These are phyloP conservation scores for Campoletis sonorensis DNA, from an alignment of 1,140 invertebrate genomes.

Conservation along the genomic window DNA sequence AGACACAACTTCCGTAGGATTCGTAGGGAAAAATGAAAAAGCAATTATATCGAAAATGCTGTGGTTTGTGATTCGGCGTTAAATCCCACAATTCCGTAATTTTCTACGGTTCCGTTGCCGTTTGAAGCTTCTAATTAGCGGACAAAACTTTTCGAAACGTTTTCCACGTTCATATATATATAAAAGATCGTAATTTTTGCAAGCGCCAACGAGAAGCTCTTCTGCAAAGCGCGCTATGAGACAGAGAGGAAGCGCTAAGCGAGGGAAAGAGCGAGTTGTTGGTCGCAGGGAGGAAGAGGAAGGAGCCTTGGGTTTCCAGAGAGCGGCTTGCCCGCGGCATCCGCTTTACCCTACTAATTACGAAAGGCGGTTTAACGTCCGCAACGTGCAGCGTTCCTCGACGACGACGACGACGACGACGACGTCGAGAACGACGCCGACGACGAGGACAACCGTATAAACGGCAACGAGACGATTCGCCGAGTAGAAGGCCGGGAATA, in stretches of 20 bases:
- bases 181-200: constrained; percentile 31
- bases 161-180: neutral
- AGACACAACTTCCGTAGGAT: neutral
- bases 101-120: neutral
- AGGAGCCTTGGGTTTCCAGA: neutral
- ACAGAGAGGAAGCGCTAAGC: neutral
- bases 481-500: constrained; percentile 24
- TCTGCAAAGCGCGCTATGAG: neutral
- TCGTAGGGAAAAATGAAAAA: neutral
- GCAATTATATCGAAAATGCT: neutral
- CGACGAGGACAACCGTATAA: constrained; percentile 9
- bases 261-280: neutral
- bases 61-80: neutral
- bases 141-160: neutral
- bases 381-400: neutral
- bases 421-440: constrained; percentile 19
- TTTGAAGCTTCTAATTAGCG: neutral
- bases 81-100: constrained; percentile 27
- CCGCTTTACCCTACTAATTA: constrained; percentile 45
- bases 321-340: constrained; percentile 19
- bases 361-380: constrained; percentile 45
- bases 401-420: neutral
- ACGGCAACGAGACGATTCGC: constrained; percentile 17
- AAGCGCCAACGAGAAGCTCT: constrained; percentile 18
- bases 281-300: constrained; percentile 7